phyloP scores from a whole-genome alignment of 2,113 vertebrate species.

The Ceratotherium simum region DNA sequence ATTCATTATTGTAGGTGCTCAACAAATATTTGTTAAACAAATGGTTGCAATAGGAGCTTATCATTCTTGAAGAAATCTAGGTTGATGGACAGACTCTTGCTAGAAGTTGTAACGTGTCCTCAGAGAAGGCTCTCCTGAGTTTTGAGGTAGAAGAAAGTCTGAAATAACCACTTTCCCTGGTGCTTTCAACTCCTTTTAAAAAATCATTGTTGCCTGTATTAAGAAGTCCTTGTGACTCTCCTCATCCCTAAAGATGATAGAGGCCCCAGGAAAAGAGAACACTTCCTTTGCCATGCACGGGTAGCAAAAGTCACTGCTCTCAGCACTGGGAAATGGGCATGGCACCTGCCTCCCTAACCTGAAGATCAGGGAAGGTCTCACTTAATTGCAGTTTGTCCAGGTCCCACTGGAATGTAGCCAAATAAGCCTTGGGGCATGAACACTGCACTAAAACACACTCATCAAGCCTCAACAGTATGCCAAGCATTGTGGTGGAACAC shows the following conservation, averaged over 20 bases:
- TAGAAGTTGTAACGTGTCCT: neutral
- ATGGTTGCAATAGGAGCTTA: neutral
- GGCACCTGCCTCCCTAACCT: neutral
- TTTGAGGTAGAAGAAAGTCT: conserved; percentile 22
- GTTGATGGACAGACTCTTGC: neutral
- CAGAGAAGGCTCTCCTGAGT: neutral
- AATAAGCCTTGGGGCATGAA: neutral
- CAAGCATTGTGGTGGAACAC: neutral
- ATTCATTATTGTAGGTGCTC: neutral
- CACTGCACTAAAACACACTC: neutral
- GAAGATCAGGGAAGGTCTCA: neutral
- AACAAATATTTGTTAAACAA: conserved; percentile 11
- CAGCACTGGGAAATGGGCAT: neutral
- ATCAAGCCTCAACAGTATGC: neutral
- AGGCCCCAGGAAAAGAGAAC: neutral
- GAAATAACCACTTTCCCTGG: neutral
- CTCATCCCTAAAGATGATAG: neutral
- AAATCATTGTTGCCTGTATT: neutral
- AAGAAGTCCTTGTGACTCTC: neutral
- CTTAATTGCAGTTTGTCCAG: neutral
- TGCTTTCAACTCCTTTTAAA: neutral
- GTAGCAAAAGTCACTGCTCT: neutral
- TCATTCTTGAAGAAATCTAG: neutral
- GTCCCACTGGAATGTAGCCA: neutral
- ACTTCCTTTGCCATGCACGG: neutral